Evolutionary conservation across 1,140 invertebrate species (phyloP), one percentile per base, ranked within the genome.

Genomic region (Eueides isabella): DNA sequence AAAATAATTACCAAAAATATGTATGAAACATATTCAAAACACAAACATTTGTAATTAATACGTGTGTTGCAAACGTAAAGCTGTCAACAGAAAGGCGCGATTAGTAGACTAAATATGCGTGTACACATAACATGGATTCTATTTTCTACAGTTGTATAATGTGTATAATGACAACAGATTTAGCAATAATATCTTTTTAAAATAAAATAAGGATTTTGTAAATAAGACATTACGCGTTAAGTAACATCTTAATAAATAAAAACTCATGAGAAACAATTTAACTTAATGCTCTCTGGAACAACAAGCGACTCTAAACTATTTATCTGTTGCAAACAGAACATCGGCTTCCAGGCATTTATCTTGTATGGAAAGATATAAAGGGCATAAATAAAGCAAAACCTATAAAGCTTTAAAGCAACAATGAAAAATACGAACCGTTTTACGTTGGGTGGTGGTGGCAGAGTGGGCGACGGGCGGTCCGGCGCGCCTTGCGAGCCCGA

Each of bases 381-480:
- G 83, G 84, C 81, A 86, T 88, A 91, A 91, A 91, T 89, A 92
- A 92, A 92, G 85, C 86, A 91, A 91, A 91, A 91, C 89, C 88
- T 90, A 91, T 92, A 91, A 92, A 86, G 85, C 86, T 91, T 90
- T 91, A 89, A 85, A 92, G 89, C 85, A 91, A 90, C 90, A 91
- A 91, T 90, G 90, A 92, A 91, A 92, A 91, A 92, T 92, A 92
- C 90, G 88, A 89, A 92, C 89, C 89, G 88, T 88, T 91, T 92
- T 88, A 84, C 78, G 86, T 85, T 61, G 86, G 82, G 84, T 55
- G 81, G 78, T 72, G 74, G 78, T 73, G 79, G 73, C 77, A 75
- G 35, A 78, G 75, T 35, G 75, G 72, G 79, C 76, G 78, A 78
- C 41, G 81, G 82, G 62, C 29, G 76, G 80, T 75, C 69, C 73